Conservation (phyloP, 37 sponge, comb jelly and placozoan species). For the Diacarnus erythraeanus region DNA sequence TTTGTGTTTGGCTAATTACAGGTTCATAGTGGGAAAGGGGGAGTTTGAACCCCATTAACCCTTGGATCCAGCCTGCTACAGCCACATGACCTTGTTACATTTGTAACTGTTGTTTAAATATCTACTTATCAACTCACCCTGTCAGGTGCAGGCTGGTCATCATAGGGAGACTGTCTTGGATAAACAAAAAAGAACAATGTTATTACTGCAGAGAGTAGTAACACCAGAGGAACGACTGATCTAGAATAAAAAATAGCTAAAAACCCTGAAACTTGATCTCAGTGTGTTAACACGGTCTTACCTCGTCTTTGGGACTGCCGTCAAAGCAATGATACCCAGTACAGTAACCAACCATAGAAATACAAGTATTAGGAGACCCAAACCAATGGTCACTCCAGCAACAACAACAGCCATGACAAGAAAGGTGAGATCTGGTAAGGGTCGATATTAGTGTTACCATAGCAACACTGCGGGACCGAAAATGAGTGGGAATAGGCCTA, state of each 20-base stretch:
- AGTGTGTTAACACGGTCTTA: background rate
- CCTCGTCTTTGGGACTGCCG: slow-evolving; percentile 67
- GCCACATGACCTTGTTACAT: no score
- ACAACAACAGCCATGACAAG: slow-evolving; percentile 40
- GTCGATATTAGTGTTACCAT: slow-evolving; percentile 1
- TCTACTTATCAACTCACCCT: no score
- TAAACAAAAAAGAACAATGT: slow-evolving; percentile 52
- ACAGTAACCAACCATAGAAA: slow-evolving; percentile 47
- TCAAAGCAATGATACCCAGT: slow-evolving; percentile 32
- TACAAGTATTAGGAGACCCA: slow-evolving; percentile 57
- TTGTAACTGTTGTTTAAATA: no score
- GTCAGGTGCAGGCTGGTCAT: slow-evolving; percentile 5
- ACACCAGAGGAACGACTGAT: slow-evolving; percentile 61
- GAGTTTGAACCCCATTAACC: background rate
- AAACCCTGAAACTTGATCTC: background rate
- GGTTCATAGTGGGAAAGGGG: background rate
- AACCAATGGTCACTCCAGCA: slow-evolving; percentile 53
- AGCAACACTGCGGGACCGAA: background rate
- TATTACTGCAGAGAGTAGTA: slow-evolving; percentile 22
- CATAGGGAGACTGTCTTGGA: slow-evolving; percentile 34
- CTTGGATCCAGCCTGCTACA: background rate
- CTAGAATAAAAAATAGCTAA: slow-evolving; percentile 13
- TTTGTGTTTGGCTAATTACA: no score
- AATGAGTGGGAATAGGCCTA: slow-evolving; percentile 24
- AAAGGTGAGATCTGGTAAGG: background rate